These are phyloP conservation scores for Dipodomys spectabilis DNA, from an alignment of 2,113 vertebrate genomes.

Conservation along the genomic window DNA sequence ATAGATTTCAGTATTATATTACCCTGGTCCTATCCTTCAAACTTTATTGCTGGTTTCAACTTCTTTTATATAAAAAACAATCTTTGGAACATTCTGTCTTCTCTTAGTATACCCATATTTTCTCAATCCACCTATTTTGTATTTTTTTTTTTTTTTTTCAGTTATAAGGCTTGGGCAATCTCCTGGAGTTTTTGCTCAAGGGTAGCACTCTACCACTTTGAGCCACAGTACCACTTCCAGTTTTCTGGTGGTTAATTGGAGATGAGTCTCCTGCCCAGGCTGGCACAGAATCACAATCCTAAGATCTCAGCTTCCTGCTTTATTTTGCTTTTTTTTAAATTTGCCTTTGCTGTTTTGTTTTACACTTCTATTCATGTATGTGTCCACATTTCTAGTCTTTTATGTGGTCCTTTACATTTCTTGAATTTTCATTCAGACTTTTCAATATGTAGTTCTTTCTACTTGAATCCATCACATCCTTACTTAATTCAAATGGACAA, in stretches of 20 bases:
- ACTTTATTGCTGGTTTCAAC: not conserved
- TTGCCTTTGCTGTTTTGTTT: not conserved
- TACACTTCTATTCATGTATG: not conserved
- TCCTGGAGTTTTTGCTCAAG: too few species aligned
- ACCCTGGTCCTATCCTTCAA: conserved; percentile 32
- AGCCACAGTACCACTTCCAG: too few species aligned
- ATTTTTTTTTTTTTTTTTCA: not conserved
- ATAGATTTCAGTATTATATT: conserved; percentile 33
- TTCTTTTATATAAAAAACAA: conserved; percentile 5
- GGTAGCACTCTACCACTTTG: too few species aligned
- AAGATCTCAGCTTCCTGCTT: too few species aligned
- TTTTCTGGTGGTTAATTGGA: too few species aligned
- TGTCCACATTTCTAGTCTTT: not conserved
- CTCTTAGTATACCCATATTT: not conserved
- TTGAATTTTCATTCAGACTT: not conserved
- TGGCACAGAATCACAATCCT: too few species aligned
- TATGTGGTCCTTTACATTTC: not conserved
- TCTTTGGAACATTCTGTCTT: not conserved
- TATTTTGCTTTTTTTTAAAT: not conserved
- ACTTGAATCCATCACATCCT: not conserved
- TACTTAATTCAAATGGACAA: not conserved
- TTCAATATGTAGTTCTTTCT: not conserved
- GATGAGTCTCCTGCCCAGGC: too few species aligned
- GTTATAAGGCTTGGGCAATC: too few species aligned
- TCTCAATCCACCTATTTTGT: not conserved